Evolutionary conservation across 53 echinoderm and acorn worm genomes (phyloP).

Genomic region (Temnopleurus reevesii): DNA sequence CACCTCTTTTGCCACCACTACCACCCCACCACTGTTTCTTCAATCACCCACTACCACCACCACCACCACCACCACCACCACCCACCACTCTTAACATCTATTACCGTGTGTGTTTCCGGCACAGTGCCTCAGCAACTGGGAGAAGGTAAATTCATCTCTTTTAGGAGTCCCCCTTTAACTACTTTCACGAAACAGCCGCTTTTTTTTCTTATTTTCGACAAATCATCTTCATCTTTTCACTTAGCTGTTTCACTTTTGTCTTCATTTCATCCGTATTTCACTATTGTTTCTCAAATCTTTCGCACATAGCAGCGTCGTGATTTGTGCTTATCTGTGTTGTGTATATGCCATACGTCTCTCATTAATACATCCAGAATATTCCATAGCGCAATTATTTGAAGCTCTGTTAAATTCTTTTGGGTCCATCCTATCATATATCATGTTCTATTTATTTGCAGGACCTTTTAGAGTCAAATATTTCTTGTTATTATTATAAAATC

Average conservation of each 20-base stretch:
- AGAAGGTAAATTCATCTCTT: constrained; percentile 80
- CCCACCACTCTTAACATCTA: constrained; percentile 26
- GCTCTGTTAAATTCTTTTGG: no score
- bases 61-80: constrained; percentile 8
- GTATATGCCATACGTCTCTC: neutral
- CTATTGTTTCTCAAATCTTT: constrained; percentile 25
- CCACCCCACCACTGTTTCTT: neutral
- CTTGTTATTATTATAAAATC: no score
- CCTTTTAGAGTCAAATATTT: no score
- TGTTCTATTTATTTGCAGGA: no score
- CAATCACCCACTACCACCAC: constrained; percentile 38
- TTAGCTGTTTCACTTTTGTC: constrained; percentile 16
- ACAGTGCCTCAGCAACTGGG: constrained; percentile 98
- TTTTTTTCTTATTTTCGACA: neutral
- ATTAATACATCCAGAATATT: neutral
- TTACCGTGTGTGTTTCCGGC: constrained; percentile 55
- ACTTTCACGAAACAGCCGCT: constrained; percentile 20
- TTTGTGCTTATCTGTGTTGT: neutral
- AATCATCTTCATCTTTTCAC: constrained; percentile 36
- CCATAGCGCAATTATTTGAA: no score
- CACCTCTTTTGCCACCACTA: neutral
- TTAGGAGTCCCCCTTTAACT: constrained; percentile 46
- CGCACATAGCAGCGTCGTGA: neutral
- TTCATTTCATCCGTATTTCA: constrained; percentile 34
- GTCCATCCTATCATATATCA: no score